Evolutionary conservation across 2,797 vertebrate species (phyloP), one percentile per base, ranked within the genome.

Genomic region (Takifugu rubripes): DNA sequence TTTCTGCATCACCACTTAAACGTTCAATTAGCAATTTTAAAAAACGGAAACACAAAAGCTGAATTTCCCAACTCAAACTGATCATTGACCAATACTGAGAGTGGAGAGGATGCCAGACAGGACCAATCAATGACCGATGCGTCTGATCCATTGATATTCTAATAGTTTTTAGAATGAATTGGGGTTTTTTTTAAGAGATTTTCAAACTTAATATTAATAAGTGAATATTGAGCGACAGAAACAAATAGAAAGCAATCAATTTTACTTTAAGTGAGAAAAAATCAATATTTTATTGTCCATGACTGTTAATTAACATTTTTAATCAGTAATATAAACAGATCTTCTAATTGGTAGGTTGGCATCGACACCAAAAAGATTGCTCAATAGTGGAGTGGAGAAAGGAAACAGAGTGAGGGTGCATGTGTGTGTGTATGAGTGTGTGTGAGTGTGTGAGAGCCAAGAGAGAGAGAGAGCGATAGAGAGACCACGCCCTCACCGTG

Each of bases 401-500:
- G 25, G 48, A 55, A 66, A 52, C 25, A 51, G 52, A 31, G 40
- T 74, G 66, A 66, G 54, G 45, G 60, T 25, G 46, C 21, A 59
- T 17, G 51, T 25, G 49, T 33, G 46, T n/a, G 56, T 27, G 59
- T 46, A 21, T 31, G 44, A 48, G 36, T 26, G 43, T 45, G 25
- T n/a, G 54, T 6, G 16, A 3, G n/a, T 2, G 33, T 3, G 60
- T 9, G 5, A 15, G 36, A 2, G 46, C n/a, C 25, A 25, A 46
- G 21, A 21, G 21, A 59, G 47, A 64, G 60, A 59, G 49, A 77
- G 48, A 66, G 53, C 61, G 47, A 44, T 40, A 17, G 59, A 59
- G 70, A 78, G 74, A 87, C 84, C 83, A 83, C 83, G 75, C 83
- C 85, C 82, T 83, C 75, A 25, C 75, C 63, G 67, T 87, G 74